These are phyloP conservation scores for Pelmatolapia mariae DNA, from an alignment of 2,113 vertebrate genomes.

Conservation along the genomic window DNA sequence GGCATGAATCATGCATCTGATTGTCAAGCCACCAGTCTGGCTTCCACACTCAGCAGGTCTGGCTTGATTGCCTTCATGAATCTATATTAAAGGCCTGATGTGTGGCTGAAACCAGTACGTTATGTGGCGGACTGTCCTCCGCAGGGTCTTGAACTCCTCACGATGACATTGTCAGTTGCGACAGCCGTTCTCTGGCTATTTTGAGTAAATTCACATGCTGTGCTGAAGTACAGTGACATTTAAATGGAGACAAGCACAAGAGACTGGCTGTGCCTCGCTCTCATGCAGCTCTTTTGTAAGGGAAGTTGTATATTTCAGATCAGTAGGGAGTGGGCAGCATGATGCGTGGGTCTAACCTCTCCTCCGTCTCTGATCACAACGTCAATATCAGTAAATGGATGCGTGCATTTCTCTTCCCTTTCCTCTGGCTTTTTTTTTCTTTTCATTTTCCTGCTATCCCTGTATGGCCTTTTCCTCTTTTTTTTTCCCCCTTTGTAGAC, in stretches of 20 bases:
- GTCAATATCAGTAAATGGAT: constrained; percentile 26
- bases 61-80: neutral
- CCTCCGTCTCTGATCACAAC: constrained; percentile 35
- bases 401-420: neutral
- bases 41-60: neutral
- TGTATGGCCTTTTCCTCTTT: constrained; percentile 2
- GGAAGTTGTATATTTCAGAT: neutral
- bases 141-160: neutral
- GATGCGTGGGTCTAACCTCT: constrained; percentile 43
- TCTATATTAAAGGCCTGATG: neutral
- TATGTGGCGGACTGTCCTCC: neutral
- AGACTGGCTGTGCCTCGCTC: neutral
- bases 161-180: neutral
- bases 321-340: constrained; percentile 38
- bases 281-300: constrained; percentile 26
- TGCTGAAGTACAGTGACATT: constrained; percentile 18
- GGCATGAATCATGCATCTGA: constrained; percentile 11
- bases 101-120: neutral
- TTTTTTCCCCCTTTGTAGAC: rapidly evolving
- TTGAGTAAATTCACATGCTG: neutral
- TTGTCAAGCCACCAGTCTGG: neutral
- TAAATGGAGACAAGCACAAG: constrained; percentile 12
- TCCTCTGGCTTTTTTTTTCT: neutral
- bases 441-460: constrained; percentile 1
- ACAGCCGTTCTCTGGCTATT: neutral